Evolutionary conservation across 1,140 invertebrate genomes (phyloP), one percentile per base, ranked within the genome.

Genomic region (Hyphantria cunea): DNA sequence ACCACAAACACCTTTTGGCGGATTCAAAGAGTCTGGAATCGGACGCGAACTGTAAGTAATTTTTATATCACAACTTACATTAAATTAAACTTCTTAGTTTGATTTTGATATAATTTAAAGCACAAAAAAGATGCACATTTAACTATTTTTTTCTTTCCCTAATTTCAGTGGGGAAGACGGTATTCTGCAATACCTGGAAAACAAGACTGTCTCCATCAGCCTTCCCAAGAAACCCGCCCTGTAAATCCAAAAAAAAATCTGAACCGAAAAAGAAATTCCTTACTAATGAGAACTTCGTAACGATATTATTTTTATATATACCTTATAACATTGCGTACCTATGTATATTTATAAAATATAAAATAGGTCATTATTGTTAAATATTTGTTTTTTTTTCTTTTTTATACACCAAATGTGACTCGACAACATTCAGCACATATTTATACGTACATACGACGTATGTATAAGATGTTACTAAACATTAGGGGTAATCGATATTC

Each of bases 21-120:
- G 96, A 3, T 96, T 93, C 91, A 96, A 96, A 76, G 92, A 95
- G 83, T 96, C 95, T 25, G 96, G 96, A 12, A 91, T 94, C 70
- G 95, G 96, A 0, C 91, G 95, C 33, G 95, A 96, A 90, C 80
- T 95, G 94, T 89, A 80, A 81, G 84, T 79, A 44, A 52, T 47
- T 37, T 11, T 42, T 48, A n/a, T 55, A 4, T 42, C 37, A 39
- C 7, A 39, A 39, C n/a, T 39, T n/a, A 7, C n/a, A 10, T 39
- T 39, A 10, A 39, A 39, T 39, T 39, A 39, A 39, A 10, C 10
- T 34, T 34, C 10, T 34, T 34, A 39, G 37, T n/a, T 39, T 39
- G 2, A 39, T 39, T 39, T 39, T 3, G 3, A n/a, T 3, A 39
- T 39, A 3, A 39, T 39, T 39, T 9, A 10, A 39, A n/a, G n/a